Evolutionary conservation across 1,140 invertebrate genomes (phyloP).

Genomic region (Ridgeia piscesae): DNA sequence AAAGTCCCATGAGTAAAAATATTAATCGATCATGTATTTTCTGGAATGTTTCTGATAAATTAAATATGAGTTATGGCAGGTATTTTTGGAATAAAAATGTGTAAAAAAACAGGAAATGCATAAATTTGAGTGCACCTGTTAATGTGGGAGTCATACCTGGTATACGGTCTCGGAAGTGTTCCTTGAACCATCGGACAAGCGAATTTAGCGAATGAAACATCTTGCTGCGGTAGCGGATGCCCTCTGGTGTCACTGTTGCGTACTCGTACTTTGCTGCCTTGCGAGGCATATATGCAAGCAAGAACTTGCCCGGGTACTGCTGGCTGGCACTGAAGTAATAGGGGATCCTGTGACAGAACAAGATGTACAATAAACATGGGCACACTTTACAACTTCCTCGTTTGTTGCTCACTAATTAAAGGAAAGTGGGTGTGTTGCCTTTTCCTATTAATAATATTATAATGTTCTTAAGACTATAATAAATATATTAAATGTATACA

Average conservation of each 20-base stretch:
- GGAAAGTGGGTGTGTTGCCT: too few relatives aligned
- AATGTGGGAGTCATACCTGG: conserved; percentile 57
- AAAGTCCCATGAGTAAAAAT: too few relatives aligned
- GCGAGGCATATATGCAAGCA: conserved; percentile 90
- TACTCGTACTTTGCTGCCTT: conserved; percentile 77
- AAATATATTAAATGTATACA: too few relatives aligned
- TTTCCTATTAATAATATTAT: too few relatives aligned
- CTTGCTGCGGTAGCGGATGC: conserved; percentile 86
- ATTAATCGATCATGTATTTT: too few relatives aligned
- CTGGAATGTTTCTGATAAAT: too few relatives aligned
- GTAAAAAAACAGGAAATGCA: too few relatives aligned
- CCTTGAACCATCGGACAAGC: conserved; percentile 95
- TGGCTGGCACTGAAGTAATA: conserved; percentile 58
- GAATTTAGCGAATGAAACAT: conserved; percentile 82
- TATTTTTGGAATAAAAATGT: too few relatives aligned
- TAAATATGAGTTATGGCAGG: too few relatives aligned
- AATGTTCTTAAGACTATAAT: too few relatives aligned
- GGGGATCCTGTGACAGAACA: conserved; percentile 49
- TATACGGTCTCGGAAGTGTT: conserved; percentile 90
- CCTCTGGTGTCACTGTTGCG: conserved; percentile 86
- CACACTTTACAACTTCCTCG: neutral
- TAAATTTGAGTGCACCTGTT: too few relatives aligned
- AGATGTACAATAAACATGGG: conserved; percentile 6
- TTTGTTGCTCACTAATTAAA: neutral
- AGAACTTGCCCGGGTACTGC: conserved; percentile 91